Percentiles rank a stretch among this genome's conserved stretches.
These are phyloP conservation scores for Eupithecia vulgata DNA, from an alignment of 2,888 invertebrate genomes.

Conservation along the genomic window DNA sequence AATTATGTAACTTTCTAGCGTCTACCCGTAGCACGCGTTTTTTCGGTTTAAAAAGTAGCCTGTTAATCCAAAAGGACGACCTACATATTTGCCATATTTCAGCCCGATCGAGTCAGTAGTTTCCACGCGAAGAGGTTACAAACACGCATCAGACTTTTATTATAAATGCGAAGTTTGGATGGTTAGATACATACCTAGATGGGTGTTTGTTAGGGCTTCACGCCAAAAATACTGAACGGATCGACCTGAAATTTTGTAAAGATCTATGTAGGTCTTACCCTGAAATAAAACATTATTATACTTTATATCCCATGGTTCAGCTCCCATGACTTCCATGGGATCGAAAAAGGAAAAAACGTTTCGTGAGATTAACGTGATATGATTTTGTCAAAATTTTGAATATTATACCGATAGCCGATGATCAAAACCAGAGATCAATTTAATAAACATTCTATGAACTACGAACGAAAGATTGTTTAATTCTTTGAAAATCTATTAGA, in stretches of 20 bases:
- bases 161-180: neutral
- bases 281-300: neutral
- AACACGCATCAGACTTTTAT: neutral
- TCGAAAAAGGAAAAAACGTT: neutral
- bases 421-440: neutral
- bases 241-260: neutral
- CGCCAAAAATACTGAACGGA: neutral
- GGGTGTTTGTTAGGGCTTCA: neutral
- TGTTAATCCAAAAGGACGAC: neutral
- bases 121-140: neutral
- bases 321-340: neutral
- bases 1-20: neutral
- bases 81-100: neutral
- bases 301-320: neutral
- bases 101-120: neutral
- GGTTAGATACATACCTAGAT: neutral
- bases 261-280: neutral
- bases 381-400: neutral
- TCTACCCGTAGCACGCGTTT: neutral
- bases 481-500: neutral
- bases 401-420: neutral
- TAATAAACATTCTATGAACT: conserved; percentile 1
- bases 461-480: neutral
- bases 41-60: neutral
- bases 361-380: too few species aligned